phyloP scores from a whole-genome alignment of 2,797 vertebrate genomes.

The Centropyge bicolor region DNA sequence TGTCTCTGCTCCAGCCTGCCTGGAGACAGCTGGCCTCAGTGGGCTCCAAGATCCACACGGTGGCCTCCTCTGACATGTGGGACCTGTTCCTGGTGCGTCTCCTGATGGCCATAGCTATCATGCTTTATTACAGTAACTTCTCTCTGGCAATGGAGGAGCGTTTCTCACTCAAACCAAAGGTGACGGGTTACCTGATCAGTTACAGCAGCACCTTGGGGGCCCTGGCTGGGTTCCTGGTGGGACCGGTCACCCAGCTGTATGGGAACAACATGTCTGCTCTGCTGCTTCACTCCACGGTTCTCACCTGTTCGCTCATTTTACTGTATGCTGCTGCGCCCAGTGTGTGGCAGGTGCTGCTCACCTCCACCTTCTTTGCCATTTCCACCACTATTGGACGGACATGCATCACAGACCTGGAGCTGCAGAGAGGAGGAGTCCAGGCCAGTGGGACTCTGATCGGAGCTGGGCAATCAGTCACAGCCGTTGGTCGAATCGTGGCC shows the following conservation, averaged over 20 bases:
- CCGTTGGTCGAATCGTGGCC: constrained; percentile 91
- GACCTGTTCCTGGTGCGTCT: constrained; percentile 93
- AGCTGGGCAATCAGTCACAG: constrained; percentile 94
- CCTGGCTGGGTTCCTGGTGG: constrained; percentile 90
- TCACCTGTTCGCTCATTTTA: constrained; percentile 89
- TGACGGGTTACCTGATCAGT: constrained; percentile 92
- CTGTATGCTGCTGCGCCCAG: constrained; percentile 85
- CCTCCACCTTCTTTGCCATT: constrained; percentile 92
- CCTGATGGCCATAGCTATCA: constrained; percentile 92
- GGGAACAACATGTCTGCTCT: constrained; percentile 84
- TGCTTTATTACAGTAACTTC: constrained; percentile 97
- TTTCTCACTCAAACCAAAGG: constrained; percentile 90
- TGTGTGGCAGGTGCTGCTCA: constrained; percentile 88
- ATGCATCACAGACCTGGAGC: constrained; percentile 93
- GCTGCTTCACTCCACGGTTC: constrained; percentile 90
- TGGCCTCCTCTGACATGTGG: constrained; percentile 92
- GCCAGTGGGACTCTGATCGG: constrained; percentile 93
- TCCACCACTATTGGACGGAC: constrained; percentile 93
- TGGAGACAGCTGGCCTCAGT: constrained; percentile 87
- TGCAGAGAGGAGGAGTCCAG: constrained; percentile 87
- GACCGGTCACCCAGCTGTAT: constrained; percentile 90
- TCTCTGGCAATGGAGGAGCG: constrained; percentile 95
- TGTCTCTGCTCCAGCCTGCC: constrained; percentile 63
- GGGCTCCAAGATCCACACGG: constrained; percentile 85
- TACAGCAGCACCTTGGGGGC: constrained; percentile 94